phyloP scores from a whole-genome alignment of 2,113 vertebrate species.

The Ictalurus furcatus region DNA sequence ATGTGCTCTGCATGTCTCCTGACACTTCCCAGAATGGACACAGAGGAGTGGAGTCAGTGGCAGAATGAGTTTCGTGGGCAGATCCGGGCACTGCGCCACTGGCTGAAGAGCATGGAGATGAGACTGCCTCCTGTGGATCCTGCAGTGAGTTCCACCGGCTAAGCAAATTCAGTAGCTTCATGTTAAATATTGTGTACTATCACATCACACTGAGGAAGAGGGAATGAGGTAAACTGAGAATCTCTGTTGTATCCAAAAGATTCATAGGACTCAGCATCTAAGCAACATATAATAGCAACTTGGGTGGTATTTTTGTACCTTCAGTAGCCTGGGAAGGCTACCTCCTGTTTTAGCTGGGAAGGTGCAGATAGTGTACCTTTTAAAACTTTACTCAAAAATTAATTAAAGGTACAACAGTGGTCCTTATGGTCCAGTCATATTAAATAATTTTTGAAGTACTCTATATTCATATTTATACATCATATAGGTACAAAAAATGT shows the following conservation, averaged over 20 bases:
- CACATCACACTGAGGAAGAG: background rate
- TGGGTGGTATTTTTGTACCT: background rate
- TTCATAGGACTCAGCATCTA: background rate
- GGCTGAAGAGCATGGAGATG: constrained; percentile 80
- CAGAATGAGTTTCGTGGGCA: constrained; percentile 76
- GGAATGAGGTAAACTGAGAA: background rate
- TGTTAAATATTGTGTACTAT: background rate
- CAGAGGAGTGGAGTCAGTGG: constrained; percentile 66
- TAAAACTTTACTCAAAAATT: background rate
- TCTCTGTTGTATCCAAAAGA: background rate
- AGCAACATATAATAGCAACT: background rate
- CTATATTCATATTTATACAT: background rate
- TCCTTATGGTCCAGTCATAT: background rate
- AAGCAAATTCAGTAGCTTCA: background rate
- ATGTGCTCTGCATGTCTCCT: constrained; percentile 12
- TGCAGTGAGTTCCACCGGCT: constrained; percentile 62
- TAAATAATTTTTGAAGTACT: background rate
- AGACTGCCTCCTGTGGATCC: constrained; percentile 65
- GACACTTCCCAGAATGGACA: constrained; percentile 56
- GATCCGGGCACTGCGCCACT: constrained; percentile 76
- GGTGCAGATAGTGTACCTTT: background rate
- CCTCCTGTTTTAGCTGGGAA: background rate
- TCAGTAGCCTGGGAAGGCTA: background rate
- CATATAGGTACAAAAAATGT: background rate
- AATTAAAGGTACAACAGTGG: background rate